Base-by-base conservation (phyloP, 2,113 vertebrate genomes). In the Alethe diademata region DNA sequence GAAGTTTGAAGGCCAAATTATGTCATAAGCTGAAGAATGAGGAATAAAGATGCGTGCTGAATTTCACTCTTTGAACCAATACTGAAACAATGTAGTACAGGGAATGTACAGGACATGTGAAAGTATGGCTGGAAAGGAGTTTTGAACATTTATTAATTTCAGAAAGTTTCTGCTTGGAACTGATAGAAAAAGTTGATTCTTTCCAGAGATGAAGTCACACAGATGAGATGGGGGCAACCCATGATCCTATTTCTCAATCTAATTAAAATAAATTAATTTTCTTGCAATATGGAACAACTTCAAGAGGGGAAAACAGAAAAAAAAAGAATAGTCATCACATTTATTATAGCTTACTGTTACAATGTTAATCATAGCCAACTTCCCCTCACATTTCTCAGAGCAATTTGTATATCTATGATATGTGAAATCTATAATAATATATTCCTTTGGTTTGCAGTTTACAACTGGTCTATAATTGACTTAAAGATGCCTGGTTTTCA, bases 71-170 rank as follows among this genome's bases (percentile, higher is more conserved):
- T 66, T 56, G 53, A 84, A 60, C 4, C 14, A 71, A 58, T n/a
- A 38, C 22, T 58, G 69, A 62, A 82, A 86, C 23, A 60, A 26
- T 12, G 8, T 35, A 33, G 16, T 35, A 18, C 31, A 36, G 42
- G 12, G 26, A 64, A 65, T 0, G 0, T 35, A 71, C 2, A 45
- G 22, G 33, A 90, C 0, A 2, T 22, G 33, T 19, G 13, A 5
- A 65, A 67, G 14, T 31, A 47, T 2, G 10, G 20, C 16, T 62
- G 23, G 64, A 71, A 95, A 90, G 26, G 8, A 87, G 56, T 75
- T 91, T 54, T 9, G 4, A 78, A 62, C 3, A 43, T 35, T 31
- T 76, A 18, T 26, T 70, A 11, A 75, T n/a, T 88, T 81, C 54
- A 71, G 36, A 38, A 58, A 58, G 36, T 20, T 78, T 86, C 58